Evolutionary conservation across 2,113 vertebrate genomes (phyloP), one percentile per base, ranked within the genome.

Genomic region (Tiliqua scincoides): DNA sequence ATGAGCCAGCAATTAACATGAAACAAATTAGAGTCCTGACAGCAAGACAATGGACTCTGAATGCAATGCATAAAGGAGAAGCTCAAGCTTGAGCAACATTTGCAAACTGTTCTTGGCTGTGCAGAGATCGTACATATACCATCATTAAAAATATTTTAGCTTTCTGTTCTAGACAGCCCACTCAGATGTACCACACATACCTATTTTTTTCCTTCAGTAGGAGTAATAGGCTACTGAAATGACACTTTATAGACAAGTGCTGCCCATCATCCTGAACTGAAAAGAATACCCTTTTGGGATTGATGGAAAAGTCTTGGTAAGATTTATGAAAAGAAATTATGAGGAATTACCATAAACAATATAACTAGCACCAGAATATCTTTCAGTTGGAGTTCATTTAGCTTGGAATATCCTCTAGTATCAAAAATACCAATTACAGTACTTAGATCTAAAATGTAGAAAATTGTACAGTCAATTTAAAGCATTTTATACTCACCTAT

Each of bases 181-280:
- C 2, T 0, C 75, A 52, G 52, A 85, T 54, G 35, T 79, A 75
- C 63, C 61, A 92, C 40, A n/a, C 89, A 86, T 85, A 1, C 4
- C 57, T 59, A 87, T 92, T 71, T 75, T 86, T 62, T 70, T 83
- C 65, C 59, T n/a, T 84, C 59, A 82, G 21, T 86, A 83, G 75
- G 87, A 92, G 78, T 89, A 92, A 75, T 79, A 89, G 59, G 35
- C 74, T 88, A 9, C 40, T 83, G 83, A 72, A 75, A 84, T 81
- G 62, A 88, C 37, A 20, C 23, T 79, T 11, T 62, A 72, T 90
- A 86, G 76, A 61, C 9, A 84, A 83, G n/a, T 23, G 43, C 25
- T 78, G 35, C 67, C 68, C 83, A 59, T 70, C 77, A 75, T 0
- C 1, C 40, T 79, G 37, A 43, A 76, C 32, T 17, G 63, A 71